phyloP scores from a whole-genome alignment of 2,113 vertebrate genomes.

The Vimba vimba region DNA sequence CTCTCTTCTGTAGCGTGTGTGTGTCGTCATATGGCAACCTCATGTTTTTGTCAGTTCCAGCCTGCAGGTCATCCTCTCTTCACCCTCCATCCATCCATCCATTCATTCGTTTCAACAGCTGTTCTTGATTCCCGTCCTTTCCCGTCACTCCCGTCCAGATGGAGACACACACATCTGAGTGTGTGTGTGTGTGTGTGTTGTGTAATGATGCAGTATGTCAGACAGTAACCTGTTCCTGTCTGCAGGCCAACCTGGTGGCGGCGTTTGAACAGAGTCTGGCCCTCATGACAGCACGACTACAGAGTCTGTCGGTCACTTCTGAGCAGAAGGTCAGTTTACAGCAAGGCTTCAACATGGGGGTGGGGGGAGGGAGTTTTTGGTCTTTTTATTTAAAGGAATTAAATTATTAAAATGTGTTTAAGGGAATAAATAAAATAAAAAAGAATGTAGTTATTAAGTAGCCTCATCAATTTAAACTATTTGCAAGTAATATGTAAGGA shows the following conservation, averaged over 20 bases:
- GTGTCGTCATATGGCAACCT: conserved; percentile 30
- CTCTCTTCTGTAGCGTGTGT: neutral
- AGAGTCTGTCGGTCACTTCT: conserved; percentile 88
- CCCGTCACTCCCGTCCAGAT: conserved; percentile 50
- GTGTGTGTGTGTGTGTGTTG: conserved; percentile 23
- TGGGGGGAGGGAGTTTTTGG: too few species aligned
- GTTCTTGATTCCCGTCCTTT: conserved; percentile 53
- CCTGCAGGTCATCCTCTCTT: conserved; percentile 39
- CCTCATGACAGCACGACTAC: conserved; percentile 94
- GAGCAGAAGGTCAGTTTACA: conserved; percentile 86
- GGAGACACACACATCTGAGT: conserved; percentile 54
- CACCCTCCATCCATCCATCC: conserved; percentile 27
- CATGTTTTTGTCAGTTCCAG: conserved; percentile 44
- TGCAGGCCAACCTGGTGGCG: conserved; percentile 94
- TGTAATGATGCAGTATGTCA: neutral
- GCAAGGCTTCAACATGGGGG: neutral
- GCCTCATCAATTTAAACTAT: too few species aligned
- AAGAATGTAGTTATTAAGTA: too few species aligned
- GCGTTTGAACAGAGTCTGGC: conserved; percentile 97
- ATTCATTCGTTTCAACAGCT: conserved; percentile 59
- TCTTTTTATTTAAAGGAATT: too few species aligned
- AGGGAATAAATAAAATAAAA: too few species aligned
- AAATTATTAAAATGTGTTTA: too few species aligned
- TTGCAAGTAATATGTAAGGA: too few species aligned
- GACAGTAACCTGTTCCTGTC: conserved; percentile 42